These are phyloP conservation scores for Melanotaenia pygmaea DNA, from an alignment of 2,797 vertebrate genomes.

Conservation along the genomic window DNA sequence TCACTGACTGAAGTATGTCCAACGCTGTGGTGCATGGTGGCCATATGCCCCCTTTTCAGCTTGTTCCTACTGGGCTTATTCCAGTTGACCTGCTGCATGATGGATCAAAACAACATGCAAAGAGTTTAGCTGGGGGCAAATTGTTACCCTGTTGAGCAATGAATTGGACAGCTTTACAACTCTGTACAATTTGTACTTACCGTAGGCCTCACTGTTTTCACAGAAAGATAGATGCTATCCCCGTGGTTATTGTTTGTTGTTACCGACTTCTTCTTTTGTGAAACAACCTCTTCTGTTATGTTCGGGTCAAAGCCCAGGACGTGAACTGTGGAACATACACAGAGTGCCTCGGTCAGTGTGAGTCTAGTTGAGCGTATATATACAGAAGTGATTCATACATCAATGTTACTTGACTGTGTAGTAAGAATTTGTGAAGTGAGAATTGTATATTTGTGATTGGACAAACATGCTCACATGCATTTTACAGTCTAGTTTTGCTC, in stretches of 20 bases:
- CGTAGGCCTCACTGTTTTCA: background rate
- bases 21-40: background rate
- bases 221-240: background rate
- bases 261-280: background rate
- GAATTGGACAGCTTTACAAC: constrained; percentile 1
- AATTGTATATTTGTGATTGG: background rate
- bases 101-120: background rate
- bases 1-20: background rate
- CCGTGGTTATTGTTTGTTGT: background rate
- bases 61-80: background rate
- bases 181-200: background rate
- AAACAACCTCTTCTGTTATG: background rate
- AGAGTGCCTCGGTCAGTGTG: background rate
- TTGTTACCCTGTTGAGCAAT: constrained; percentile 1
- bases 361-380: background rate
- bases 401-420: background rate
- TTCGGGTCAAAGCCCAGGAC: background rate
- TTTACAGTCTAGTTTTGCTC: background rate
- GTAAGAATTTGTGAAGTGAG: background rate
- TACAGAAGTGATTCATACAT: background rate
- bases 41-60: background rate
- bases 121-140: background rate
- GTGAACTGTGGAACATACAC: background rate
- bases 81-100: background rate
- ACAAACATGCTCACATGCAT: background rate